Conservation (phyloP, 2,113 vertebrate genomes). For the Semicossyphus pulcher region DNA sequence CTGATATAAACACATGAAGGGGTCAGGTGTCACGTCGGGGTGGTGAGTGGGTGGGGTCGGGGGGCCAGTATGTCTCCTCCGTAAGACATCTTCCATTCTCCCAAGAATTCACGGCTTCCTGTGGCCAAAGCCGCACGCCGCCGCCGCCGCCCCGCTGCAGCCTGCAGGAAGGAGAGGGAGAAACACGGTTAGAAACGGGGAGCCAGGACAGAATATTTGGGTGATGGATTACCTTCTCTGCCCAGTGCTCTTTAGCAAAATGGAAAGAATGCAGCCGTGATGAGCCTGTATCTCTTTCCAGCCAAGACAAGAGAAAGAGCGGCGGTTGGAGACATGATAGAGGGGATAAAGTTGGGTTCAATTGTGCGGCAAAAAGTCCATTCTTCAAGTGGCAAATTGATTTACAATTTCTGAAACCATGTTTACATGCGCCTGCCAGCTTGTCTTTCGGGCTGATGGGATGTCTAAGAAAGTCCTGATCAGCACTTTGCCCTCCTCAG, state of each 20-base stretch:
- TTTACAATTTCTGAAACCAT: conserved; percentile 62
- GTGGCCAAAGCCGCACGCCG: conserved; percentile 72
- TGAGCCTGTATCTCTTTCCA: conserved; percentile 64
- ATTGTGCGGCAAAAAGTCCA: conserved; percentile 36
- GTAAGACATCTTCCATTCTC: conserved; percentile 76
- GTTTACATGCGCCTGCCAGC: conserved; percentile 63
- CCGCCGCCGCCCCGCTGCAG: conserved; percentile 71
- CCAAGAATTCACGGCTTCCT: conserved; percentile 79
- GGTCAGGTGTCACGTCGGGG: conserved; percentile 79
- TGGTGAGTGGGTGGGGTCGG: conserved; percentile 64
- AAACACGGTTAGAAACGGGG: conserved; percentile 71
- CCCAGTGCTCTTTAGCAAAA: conserved; percentile 57
- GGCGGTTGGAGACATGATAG: conserved; percentile 38
- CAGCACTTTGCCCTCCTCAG: conserved; percentile 65
- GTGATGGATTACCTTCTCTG: conserved; percentile 69
- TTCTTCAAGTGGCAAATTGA: conserved; percentile 62
- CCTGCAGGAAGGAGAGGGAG: conserved; percentile 76
- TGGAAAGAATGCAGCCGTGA: conserved; percentile 75
- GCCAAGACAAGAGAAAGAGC: conserved; percentile 32
- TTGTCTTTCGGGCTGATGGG: conserved; percentile 62
- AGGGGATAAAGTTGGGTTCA: conserved; percentile 36
- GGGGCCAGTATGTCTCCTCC: conserved; percentile 54
- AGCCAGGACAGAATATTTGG: conserved; percentile 43
- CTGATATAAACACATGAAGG: conserved; percentile 82
- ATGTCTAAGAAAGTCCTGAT: conserved; percentile 66